A percentile compares a stretch with the other conserved stretches of the same genome.
Conservation (phyloP, 2,113 vertebrate genomes). For the Toxostoma redivivum region DNA sequence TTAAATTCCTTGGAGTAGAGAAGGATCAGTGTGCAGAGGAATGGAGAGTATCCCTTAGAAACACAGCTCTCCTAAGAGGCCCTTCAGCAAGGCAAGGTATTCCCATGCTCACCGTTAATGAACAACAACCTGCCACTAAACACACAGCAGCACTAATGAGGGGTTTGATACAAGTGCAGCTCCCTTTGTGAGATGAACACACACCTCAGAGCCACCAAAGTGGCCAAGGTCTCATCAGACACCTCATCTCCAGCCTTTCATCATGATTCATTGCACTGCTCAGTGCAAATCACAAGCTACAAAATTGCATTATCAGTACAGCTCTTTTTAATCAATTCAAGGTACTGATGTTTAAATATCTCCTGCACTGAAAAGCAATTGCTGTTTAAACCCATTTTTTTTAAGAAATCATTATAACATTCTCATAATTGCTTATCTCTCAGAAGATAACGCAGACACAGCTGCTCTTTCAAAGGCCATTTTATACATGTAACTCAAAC, state of each 20-base stretch:
- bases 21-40: background rate
- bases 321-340: constrained; percentile 40
- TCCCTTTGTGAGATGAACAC: background rate
- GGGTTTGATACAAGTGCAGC: background rate
- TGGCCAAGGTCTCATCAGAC: background rate
- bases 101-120: background rate
- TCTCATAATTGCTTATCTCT: constrained; percentile 61
- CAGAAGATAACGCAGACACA: constrained; percentile 19
- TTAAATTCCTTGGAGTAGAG: background rate
- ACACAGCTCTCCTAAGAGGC: background rate
- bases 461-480: constrained; percentile 53
- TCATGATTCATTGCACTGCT: background rate
- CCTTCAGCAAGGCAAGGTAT: background rate
- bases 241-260: constrained; percentile 19
- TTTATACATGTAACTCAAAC: background rate
- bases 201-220: background rate
- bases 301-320: constrained; percentile 16
- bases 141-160: background rate
- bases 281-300: background rate
- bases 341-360: constrained; percentile 46
- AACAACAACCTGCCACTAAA: background rate
- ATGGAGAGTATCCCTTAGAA: background rate
- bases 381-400: constrained; percentile 11
- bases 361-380: constrained; percentile 3
- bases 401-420: constrained; percentile 42